These are phyloP conservation scores for Steinernema khuongi DNA, from an alignment of 1,140 invertebrate species.

Conservation along the genomic window DNA sequence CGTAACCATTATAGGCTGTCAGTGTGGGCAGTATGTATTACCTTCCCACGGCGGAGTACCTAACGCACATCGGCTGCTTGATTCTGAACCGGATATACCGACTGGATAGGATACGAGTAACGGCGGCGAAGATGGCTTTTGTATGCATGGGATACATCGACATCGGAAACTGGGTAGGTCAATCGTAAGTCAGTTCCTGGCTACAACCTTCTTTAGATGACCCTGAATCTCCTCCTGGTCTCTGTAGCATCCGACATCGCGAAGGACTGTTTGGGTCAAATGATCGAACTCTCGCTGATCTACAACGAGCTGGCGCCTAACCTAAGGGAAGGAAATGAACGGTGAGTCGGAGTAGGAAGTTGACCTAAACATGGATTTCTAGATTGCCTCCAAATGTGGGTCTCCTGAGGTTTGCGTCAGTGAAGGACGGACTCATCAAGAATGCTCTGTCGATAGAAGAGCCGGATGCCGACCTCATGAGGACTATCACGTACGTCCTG, in stretches of 20 bases:
- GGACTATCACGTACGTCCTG: not conserved
- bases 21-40: not conserved
- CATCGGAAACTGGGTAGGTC: conserved; percentile 4
- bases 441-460: not conserved
- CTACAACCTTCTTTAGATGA: not conserved
- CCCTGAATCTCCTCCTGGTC: not conserved
- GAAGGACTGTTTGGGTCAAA: not conserved
- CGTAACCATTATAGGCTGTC: not conserved
- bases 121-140: not conserved
- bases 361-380: not conserved
- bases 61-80: not conserved
- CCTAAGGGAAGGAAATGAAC: not conserved
- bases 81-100: not conserved
- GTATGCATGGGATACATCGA: conserved; percentile 3
- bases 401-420: not conserved
- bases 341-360: not conserved
- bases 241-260: conserved; percentile 5
- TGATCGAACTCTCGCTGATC: not conserved
- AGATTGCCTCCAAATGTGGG: not conserved
- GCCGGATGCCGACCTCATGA: not conserved
- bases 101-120: not conserved
- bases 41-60: not conserved
- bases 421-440: not conserved
- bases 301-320: not conserved
- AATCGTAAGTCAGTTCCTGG: not conserved